phyloP scores from a whole-genome alignment of 2,113 vertebrate genomes.

The Poeciliopsis retropinna region DNA sequence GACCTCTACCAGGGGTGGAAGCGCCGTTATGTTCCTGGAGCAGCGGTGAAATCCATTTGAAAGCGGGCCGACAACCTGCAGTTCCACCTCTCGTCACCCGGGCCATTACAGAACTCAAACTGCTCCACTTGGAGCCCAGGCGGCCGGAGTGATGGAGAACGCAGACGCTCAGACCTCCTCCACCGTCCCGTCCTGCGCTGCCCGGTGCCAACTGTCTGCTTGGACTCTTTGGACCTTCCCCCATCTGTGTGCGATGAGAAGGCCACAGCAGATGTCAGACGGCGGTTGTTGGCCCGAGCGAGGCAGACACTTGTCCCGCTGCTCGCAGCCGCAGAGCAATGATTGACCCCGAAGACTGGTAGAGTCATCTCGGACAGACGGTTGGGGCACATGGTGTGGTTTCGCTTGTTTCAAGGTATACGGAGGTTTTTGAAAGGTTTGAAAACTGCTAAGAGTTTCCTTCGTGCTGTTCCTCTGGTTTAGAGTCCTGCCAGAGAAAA shows the following conservation, averaged over 20 bases:
- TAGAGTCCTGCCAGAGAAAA: too few relatives aligned
- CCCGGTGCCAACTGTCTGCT: slow-evolving; percentile 50
- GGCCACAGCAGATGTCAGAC: slow-evolving; percentile 75
- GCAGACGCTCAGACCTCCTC: slow-evolving; percentile 27
- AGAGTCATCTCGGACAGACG: slow-evolving; percentile 42
- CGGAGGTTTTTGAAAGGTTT: not conserved
- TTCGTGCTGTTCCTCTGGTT: too few relatives aligned
- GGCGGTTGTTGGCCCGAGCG: slow-evolving; percentile 70
- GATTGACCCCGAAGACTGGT: slow-evolving; percentile 64
- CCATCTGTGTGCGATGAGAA: slow-evolving; percentile 66
- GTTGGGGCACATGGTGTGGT: slow-evolving; percentile 58
- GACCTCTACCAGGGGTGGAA: slow-evolving; percentile 74
- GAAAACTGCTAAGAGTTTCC: not conserved
- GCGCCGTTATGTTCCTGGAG: slow-evolving; percentile 65
- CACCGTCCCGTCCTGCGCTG: slow-evolving; percentile 23
- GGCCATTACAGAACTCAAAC: slow-evolving; percentile 56
- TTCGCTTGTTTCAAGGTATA: not conserved
- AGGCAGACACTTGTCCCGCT: slow-evolving; percentile 66
- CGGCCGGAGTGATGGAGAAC: slow-evolving; percentile 39
- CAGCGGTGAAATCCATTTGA: slow-evolving; percentile 78
- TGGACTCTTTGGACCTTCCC: slow-evolving; percentile 64
- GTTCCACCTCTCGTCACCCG: slow-evolving; percentile 73
- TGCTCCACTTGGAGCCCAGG: slow-evolving; percentile 32
- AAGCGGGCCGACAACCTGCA: slow-evolving; percentile 64
- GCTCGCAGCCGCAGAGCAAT: slow-evolving; percentile 54